phyloP scores from a whole-genome alignment of 2,888 invertebrate species.

The Parasteatoda lunata region DNA sequence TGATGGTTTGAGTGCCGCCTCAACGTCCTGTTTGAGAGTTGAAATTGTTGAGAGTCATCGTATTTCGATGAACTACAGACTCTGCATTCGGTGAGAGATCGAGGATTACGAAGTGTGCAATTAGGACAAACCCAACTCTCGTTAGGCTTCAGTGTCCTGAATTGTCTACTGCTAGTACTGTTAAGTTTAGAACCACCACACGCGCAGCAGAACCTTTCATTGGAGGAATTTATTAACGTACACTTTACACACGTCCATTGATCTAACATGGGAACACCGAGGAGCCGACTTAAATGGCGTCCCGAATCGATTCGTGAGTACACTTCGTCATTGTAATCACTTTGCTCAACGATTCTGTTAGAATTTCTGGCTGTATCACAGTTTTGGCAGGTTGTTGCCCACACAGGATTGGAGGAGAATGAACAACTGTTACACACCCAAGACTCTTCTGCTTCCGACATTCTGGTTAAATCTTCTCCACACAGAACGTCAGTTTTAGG shows the following conservation, averaged over 20 bases:
- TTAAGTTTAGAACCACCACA: slow-evolving; percentile 89
- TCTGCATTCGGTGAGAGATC: slow-evolving; percentile 70
- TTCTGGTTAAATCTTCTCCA: slow-evolving; percentile 62
- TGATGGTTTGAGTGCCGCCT: slow-evolving; percentile 31
- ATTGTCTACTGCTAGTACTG: slow-evolving; percentile 80
- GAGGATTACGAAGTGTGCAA: slow-evolving; percentile 80
- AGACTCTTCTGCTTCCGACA: slow-evolving; percentile 58
- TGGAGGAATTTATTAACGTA: slow-evolving; percentile 85
- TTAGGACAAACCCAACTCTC: slow-evolving; percentile 83
- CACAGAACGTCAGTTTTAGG: slow-evolving; percentile 59
- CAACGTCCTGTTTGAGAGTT: slow-evolving; percentile 34
- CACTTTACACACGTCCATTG: slow-evolving; percentile 90
- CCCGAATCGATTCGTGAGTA: slow-evolving; percentile 41
- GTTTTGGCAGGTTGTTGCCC: slow-evolving; percentile 86
- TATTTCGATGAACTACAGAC: slow-evolving; percentile 70
- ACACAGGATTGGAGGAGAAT: slow-evolving; percentile 89
- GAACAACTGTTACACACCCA: slow-evolving; percentile 93
- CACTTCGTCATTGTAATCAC: slow-evolving; percentile 27
- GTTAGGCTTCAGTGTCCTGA: slow-evolving; percentile 79
- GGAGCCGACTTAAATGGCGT: slow-evolving; percentile 47
- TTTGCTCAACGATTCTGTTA: slow-evolving; percentile 27
- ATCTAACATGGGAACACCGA: slow-evolving; percentile 63
- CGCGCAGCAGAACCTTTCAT: slow-evolving; percentile 85
- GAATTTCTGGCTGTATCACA: slow-evolving; percentile 79
- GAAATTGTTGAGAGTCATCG: slow-evolving; percentile 20